Conservation (phyloP, 2,888 invertebrate species). For the Cantharis nigra region DNA sequence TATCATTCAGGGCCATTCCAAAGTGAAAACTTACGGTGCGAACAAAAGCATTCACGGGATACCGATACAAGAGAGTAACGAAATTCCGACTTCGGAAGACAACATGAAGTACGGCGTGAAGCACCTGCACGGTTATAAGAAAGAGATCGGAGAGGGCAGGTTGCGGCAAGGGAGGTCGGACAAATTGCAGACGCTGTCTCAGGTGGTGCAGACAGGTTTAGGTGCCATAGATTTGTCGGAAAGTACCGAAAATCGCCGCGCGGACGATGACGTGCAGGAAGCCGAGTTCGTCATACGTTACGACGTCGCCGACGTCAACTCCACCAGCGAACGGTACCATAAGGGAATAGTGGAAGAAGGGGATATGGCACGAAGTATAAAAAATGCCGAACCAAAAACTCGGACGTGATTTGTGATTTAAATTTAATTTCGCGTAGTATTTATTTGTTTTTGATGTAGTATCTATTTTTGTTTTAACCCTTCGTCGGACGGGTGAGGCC, state of each 20-base stretch:
- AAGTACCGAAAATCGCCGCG: slow-evolving; percentile 32
- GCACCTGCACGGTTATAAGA: slow-evolving; percentile 59
- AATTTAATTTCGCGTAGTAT: background rate
- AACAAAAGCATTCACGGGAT: slow-evolving; percentile 58
- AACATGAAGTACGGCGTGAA: slow-evolving; percentile 58
- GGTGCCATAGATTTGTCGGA: slow-evolving; percentile 51
- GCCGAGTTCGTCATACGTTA: slow-evolving; percentile 63
- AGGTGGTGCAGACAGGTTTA: slow-evolving; percentile 51
- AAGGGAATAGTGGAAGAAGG: slow-evolving; percentile 66
- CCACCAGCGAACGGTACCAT: slow-evolving; percentile 62
- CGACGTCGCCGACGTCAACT: slow-evolving; percentile 60
- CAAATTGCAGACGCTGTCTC: slow-evolving; percentile 51
- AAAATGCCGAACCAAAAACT: slow-evolving; percentile 5
- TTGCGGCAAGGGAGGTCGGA: slow-evolving; percentile 46
- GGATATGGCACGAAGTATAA: slow-evolving; percentile 42
- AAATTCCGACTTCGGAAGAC: slow-evolving; percentile 60
- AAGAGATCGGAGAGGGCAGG: slow-evolving; percentile 39
- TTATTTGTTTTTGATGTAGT: background rate
- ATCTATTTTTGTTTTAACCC: background rate
- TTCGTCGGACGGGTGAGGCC: too few relatives aligned
- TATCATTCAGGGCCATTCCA: slow-evolving; percentile 84
- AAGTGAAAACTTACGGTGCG: slow-evolving; percentile 82
- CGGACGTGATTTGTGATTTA: slow-evolving; percentile 1
- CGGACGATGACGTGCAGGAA: slow-evolving; percentile 57
- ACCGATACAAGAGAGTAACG: slow-evolving; percentile 59